Evolutionary conservation across 2,888 invertebrate genomes (phyloP), one percentile per base, ranked within the genome.

Genomic region (Cheilosia grossa): DNA sequence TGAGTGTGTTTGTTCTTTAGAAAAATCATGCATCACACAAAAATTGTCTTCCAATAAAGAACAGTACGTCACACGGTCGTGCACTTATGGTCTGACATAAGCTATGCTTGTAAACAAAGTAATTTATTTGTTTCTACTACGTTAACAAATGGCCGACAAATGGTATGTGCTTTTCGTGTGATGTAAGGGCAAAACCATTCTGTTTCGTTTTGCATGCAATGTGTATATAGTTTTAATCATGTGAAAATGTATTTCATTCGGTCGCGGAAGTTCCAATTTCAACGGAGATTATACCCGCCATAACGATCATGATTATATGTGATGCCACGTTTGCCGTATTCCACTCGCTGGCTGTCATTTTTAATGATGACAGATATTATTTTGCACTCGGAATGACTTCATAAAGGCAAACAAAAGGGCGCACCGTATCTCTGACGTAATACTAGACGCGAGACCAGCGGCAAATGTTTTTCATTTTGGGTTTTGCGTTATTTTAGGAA

Each of bases 251-350:
- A 47, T 56, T 70, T 33, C 15, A 19, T 27, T 47, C 19, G 27
- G 15, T 51, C 72, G 44, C 85, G 85, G 85, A 85, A 85, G 85
- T 85, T 81, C 81, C 75, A 85, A 81, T 85, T 85, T 70, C 44
- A 81, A 67, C 17, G 56, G 70, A 75, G 80, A 80, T 80, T 80
- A 30, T 30, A 73, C 59, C 70, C 24, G 30, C 58, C 58, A 54
- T 70, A 44, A 37, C 37, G 58, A 74, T 83, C 64, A 56, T 82
- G 54, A 40, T 24, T 51, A 51, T 58, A 9, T 33, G 21, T 64
- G 78, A 64, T 63, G 63, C 47, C 40, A 59, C 53, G 44, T 15
- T 47, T 33, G 37, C 27, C 37, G 15, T 51, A 21, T 77, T 53
- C 33, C 44, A 21, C n/a, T 61, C 47, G 30, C 30, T 53, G 70